phyloP scores from a whole-genome alignment of 1,140 invertebrate genomes.

The Steinernema feltiae region DNA sequence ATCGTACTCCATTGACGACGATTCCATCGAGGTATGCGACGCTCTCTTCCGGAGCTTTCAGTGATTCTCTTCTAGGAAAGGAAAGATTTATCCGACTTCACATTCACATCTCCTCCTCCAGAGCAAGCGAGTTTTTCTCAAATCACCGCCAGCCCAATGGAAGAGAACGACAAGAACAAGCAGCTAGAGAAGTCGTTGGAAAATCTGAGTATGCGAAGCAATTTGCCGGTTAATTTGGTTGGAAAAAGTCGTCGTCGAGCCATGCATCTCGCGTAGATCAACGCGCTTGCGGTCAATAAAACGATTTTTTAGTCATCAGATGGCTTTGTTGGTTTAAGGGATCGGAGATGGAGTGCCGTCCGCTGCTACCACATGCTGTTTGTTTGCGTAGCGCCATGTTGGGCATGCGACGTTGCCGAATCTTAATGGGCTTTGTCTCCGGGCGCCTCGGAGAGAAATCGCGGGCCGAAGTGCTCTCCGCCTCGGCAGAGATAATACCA shows the following conservation, averaged over 20 bases:
- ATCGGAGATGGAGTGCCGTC: neutral
- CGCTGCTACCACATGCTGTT: slow-evolving; percentile 10
- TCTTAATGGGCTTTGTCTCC: neutral
- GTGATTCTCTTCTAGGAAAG: too few relatives aligned
- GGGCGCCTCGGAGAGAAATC: neutral
- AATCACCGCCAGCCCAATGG: neutral
- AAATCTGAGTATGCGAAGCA: neutral
- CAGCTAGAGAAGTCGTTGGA: neutral
- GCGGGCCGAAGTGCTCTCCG: neutral
- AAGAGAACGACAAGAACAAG: neutral
- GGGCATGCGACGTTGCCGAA: neutral
- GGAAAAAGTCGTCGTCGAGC: neutral
- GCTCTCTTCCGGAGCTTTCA: too few relatives aligned
- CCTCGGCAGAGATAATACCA: neutral
- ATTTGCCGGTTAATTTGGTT: neutral
- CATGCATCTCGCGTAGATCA: too few relatives aligned
- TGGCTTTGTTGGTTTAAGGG: neutral
- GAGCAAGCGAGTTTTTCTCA: neutral
- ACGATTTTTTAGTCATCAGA: too few relatives aligned
- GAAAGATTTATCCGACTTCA: too few relatives aligned
- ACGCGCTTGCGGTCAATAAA: too few relatives aligned
- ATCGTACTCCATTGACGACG: neutral
- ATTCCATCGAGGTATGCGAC: neutral
- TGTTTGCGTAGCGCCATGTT: slow-evolving; percentile 11
- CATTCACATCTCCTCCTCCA: neutral